Percentiles rank a stretch among this genome's conserved stretches.
These are phyloP conservation scores for Neolamprologus modestus DNA, from an alignment of 2,113 vertebrate species.

Conservation along the genomic window DNA sequence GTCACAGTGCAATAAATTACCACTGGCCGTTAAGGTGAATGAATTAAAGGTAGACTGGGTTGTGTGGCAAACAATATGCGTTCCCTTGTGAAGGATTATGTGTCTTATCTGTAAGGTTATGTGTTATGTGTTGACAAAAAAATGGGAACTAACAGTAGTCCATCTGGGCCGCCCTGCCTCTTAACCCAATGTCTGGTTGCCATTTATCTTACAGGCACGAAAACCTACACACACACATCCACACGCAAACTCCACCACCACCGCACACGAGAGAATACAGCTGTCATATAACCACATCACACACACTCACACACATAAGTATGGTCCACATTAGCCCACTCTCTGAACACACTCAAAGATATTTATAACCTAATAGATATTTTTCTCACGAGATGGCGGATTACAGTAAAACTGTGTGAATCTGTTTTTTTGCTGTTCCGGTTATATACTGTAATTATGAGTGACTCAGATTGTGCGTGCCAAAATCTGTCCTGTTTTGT, in stretches of 20 bases:
- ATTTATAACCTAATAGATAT: conserved; percentile 61
- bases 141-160: conserved; percentile 34
- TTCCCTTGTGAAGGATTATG: background rate
- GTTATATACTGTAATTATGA: background rate
- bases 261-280: conserved; percentile 30
- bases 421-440: background rate
- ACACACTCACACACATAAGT: conserved; percentile 37
- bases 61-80: background rate
- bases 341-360: conserved; percentile 37
- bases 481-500: background rate
- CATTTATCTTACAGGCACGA: conserved; percentile 49
- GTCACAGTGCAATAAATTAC: background rate
- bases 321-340: conserved; percentile 63
- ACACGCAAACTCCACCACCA: background rate
- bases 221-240: conserved; percentile 21
- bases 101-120: background rate
- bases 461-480: conserved; percentile 13
- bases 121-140: conserved; percentile 3
- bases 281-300: conserved; percentile 56
- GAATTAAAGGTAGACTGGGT: background rate
- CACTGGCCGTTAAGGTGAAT: background rate
- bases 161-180: conserved; percentile 48
- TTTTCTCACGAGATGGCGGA: conserved; percentile 35
- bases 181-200: conserved; percentile 49
- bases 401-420: conserved; percentile 43